phyloP scores from a whole-genome alignment of 2,888 invertebrate species.

The Epinotia demarniana region DNA sequence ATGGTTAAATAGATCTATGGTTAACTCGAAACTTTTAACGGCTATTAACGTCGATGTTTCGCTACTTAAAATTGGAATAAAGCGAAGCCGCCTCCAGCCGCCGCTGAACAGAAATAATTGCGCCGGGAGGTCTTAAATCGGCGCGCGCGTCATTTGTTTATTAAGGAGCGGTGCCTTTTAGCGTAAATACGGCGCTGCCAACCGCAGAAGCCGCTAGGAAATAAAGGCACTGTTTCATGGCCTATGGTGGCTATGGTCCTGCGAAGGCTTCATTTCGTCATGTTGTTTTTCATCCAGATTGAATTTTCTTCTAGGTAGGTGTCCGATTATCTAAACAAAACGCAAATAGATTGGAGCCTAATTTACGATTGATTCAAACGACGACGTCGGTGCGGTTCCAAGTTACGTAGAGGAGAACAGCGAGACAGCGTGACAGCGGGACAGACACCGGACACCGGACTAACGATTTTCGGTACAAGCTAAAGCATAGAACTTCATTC shows the following conservation, averaged over 20 bases:
- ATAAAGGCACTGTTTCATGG: constrained; percentile 14
- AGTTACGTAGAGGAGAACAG: too few relatives aligned
- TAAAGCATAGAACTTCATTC: too few relatives aligned
- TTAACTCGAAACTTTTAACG: constrained; percentile 35
- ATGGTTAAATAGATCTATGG: constrained; percentile 12
- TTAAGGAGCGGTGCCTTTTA: constrained; percentile 74
- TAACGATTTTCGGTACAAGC: too few relatives aligned
- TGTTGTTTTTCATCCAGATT: too few relatives aligned
- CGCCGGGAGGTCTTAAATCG: constrained; percentile 72
- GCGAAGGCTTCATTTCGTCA: not conserved
- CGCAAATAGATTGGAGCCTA: too few relatives aligned
- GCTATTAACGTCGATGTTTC: constrained; percentile 48
- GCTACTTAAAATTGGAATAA: constrained; percentile 69
- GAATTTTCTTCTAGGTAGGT: too few relatives aligned
- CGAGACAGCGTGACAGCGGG: too few relatives aligned
- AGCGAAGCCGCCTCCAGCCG: constrained; percentile 66
- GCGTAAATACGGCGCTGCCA: constrained; percentile 61
- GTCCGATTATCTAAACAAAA: too few relatives aligned
- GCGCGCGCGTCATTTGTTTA: constrained; percentile 77
- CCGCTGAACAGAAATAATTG: constrained; percentile 80
- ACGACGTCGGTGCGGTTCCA: too few relatives aligned
- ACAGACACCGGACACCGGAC: too few relatives aligned
- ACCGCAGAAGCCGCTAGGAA: constrained; percentile 8
- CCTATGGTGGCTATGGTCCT: not conserved
- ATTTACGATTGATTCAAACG: too few relatives aligned